These are phyloP conservation scores for Hiodon tergisus DNA, from an alignment of 2,113 vertebrate genomes.

Conservation along the genomic window DNA sequence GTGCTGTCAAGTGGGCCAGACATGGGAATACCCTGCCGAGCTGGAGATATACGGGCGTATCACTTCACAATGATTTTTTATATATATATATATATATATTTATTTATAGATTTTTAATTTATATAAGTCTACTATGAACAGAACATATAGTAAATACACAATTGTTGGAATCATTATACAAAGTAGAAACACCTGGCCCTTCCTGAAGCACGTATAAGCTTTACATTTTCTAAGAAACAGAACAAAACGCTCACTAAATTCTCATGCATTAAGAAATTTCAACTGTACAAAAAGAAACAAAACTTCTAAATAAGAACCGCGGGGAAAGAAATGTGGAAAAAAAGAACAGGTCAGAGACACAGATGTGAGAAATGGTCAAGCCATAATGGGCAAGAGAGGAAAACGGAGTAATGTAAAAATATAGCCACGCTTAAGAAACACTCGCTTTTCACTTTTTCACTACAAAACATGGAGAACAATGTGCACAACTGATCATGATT, in stretches of 20 bases:
- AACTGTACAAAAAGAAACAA: conserved; percentile 52
- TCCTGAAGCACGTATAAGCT: conserved; percentile 37
- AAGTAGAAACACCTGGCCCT: conserved; percentile 62
- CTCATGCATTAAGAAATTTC: conserved; percentile 45
- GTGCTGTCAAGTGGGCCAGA: no score
- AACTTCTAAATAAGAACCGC: conserved; percentile 18
- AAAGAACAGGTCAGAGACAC: conserved; percentile 24
- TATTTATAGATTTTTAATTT: conserved; percentile 58
- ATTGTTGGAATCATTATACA: conserved; percentile 63
- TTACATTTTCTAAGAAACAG: conserved; percentile 32
- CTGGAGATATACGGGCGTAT: conserved; percentile 44
- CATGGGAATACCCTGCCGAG: conserved; percentile 36
- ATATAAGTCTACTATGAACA: conserved; percentile 79
- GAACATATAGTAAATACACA: conserved; percentile 72
- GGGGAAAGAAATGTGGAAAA: conserved; percentile 26
- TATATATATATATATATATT: conserved; percentile 61
- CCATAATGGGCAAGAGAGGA: conserved; percentile 42
- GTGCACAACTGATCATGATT: conserved; percentile 15
- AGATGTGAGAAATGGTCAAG: conserved; percentile 39
- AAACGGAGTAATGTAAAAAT: conserved; percentile 41
- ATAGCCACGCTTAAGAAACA: conserved; percentile 36
- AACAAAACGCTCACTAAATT: conserved; percentile 35
- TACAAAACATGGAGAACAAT: conserved; percentile 22
- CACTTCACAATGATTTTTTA: conserved; percentile 56
- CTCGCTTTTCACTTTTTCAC: conserved; percentile 31